Conservation (phyloP, 2,113 vertebrate species). For the Tamias sibiricus region DNA sequence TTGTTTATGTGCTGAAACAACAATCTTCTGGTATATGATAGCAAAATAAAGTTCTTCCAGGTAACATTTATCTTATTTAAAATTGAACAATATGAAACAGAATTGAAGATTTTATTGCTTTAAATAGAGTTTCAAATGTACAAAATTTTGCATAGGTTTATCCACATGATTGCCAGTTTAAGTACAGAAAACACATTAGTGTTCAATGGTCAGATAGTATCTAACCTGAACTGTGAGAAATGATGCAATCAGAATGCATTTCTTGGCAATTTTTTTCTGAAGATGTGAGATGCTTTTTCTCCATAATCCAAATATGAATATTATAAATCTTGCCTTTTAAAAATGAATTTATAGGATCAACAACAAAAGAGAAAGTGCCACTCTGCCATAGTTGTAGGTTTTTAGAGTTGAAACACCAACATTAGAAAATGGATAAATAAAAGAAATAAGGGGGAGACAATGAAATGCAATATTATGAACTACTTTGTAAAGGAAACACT, state of each 20-base stretch:
- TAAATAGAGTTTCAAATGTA: constrained; percentile 1
- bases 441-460: constrained; percentile 14
- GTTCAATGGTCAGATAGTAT: background rate
- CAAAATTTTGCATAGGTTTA: background rate
- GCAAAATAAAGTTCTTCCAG: constrained; percentile 38
- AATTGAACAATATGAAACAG: constrained; percentile 45
- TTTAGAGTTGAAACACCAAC: background rate
- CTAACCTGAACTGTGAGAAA: constrained; percentile 23
- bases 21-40: background rate
- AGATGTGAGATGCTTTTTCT: background rate
- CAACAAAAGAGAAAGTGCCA: constrained; percentile 18
- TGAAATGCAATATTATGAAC: background rate
- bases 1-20: background rate
- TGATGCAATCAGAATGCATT: background rate
- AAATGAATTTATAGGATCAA: constrained; percentile 9
- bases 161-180: constrained; percentile 3
- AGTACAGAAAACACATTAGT: background rate
- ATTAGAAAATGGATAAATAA: background rate
- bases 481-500: background rate
- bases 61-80: constrained; percentile 20
- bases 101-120: constrained; percentile 54
- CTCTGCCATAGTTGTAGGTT: background rate
- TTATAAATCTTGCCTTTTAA: background rate
- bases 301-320: background rate
- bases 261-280: background rate